Evolutionary conservation across 2,113 vertebrate species (phyloP), one percentile per base, ranked within the genome.

Genomic region (Corythornis cristatus): DNA sequence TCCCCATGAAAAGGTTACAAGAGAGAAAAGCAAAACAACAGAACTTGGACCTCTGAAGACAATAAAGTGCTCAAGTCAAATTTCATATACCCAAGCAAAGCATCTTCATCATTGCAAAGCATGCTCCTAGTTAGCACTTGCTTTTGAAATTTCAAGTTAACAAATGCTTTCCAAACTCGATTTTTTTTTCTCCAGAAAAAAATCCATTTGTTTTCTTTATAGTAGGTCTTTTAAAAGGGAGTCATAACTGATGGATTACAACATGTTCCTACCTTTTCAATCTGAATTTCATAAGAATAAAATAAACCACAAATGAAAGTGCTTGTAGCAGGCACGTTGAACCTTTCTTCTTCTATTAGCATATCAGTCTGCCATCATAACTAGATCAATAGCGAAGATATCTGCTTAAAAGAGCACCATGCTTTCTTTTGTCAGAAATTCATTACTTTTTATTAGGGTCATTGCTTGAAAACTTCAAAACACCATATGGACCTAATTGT

Each of bases 401-500:
- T 95, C 95, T 70, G 95, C 96, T 98, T 98, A 98, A 98, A 98
- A 98, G 97, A 98, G 88, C 97, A 95, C 95, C 95, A 98, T 96
- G 97, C 95, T 97, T 97, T 98, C 97, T 96, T 98, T 96, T 98
- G 98, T 98, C 98, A 98, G 97, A 98, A 98, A 98, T 98, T 98
- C 98, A 98, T 98, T 98, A 98, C 98, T 98, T 98, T 98, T 98
- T 98, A 99, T 98, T 98, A 98, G 97, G 97, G 98, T 98, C 98
- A 98, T 97, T 98, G 98, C 97, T 97, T 96, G 97, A 98, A 98
- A 98, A 98, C 98, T 98, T 98, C 98, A 98, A 98, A 98, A 98
- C 97, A 98, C 97, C 98, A 99, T 98, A 98, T 98, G 98, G 98
- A 98, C 97, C 98, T 98, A 98, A 98, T 98, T 98, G 98, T 98